Evolutionary conservation across 2,113 vertebrate genomes (phyloP).

Genomic region (Chamaea fasciata): DNA sequence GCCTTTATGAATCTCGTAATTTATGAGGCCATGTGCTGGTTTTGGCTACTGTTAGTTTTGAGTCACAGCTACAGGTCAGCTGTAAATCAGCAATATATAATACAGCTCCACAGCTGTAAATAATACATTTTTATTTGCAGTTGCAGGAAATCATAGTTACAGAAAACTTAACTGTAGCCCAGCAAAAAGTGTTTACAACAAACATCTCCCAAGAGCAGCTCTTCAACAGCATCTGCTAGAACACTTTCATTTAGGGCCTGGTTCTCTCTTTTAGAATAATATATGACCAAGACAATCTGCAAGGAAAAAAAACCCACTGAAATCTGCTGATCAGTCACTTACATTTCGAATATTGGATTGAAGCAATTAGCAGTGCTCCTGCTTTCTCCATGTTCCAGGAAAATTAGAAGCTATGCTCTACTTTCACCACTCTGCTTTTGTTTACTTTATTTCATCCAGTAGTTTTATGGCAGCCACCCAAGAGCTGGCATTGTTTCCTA

Average conservation of each 20-base stretch:
- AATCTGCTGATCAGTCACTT: neutral
- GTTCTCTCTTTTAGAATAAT: neutral
- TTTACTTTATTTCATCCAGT: neutral
- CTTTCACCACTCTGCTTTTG: neutral
- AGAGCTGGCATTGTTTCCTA: neutral
- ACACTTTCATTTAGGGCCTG: neutral
- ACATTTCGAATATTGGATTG: neutral
- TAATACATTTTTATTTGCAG: constrained; percentile 15
- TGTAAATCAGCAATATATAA: constrained; percentile 5
- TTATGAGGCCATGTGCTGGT: neutral
- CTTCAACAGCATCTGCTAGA: neutral
- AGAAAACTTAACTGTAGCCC: neutral
- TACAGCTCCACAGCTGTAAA: neutral
- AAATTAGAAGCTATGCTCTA: neutral
- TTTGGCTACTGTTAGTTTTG: neutral
- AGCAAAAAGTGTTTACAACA: neutral
- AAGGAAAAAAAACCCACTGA: neutral
- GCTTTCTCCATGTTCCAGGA: neutral
- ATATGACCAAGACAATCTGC: neutral
- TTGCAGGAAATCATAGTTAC: neutral
- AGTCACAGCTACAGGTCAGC: neutral
- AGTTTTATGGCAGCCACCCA: neutral
- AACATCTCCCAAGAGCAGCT: neutral
- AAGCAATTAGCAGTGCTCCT: neutral
- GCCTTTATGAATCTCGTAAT: neutral